These are phyloP conservation scores for Epirrhoe alternata DNA, from an alignment of 2,888 invertebrate species.

Conservation along the genomic window DNA sequence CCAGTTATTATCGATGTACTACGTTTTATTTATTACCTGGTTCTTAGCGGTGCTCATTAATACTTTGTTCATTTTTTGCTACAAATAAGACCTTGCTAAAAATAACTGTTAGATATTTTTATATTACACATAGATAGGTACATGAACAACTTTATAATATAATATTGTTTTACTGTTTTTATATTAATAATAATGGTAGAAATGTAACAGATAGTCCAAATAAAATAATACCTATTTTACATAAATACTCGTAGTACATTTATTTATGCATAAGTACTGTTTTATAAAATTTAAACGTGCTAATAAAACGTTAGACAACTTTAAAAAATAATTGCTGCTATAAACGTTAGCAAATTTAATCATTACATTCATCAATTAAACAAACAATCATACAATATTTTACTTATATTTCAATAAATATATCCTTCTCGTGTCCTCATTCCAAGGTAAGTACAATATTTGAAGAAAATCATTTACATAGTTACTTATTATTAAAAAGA, in stretches of 20 bases:
- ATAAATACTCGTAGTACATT: neutral
- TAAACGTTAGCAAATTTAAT: neutral
- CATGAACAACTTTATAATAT: no score
- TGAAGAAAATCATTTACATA: neutral
- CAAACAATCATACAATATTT: slow-evolving; percentile 2
- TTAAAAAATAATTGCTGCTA: neutral
- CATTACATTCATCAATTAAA: neutral
- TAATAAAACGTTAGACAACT: neutral
- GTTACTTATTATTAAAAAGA: neutral
- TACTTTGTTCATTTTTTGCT: neutral
- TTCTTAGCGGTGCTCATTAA: neutral
- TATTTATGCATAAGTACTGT: neutral
- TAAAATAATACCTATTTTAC: neutral
- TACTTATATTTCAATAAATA: neutral
- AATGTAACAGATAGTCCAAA: no score
- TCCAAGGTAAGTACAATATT: no score
- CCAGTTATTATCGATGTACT: neutral
- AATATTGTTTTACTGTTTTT: no score
- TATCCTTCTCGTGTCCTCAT: neutral
- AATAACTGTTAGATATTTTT: no score
- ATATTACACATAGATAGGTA: no score
- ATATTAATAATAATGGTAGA: no score
- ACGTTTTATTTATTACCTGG: neutral
- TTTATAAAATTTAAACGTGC: neutral
- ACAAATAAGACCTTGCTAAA: no score